phyloP scores from a whole-genome alignment of 2,797 vertebrate species.

The Ara ararauna region DNA sequence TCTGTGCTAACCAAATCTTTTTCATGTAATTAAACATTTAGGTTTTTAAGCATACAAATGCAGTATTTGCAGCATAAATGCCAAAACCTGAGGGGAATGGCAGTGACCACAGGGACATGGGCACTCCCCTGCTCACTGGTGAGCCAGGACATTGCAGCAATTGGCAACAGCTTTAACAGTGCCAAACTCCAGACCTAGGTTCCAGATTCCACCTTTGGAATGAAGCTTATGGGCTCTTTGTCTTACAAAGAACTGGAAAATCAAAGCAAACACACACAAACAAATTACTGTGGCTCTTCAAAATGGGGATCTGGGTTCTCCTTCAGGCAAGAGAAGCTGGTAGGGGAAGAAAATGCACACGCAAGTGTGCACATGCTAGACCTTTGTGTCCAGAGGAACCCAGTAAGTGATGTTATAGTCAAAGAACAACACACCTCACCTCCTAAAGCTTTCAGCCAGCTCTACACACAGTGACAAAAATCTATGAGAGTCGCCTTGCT shows the following conservation, averaged over 20 bases:
- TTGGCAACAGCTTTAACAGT: not conserved
- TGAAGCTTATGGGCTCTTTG: not conserved
- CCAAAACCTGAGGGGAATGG: not conserved
- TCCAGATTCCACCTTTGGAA: not conserved
- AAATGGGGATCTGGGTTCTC: not conserved
- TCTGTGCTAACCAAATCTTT: not conserved
- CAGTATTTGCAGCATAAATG: not conserved
- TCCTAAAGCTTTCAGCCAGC: not conserved
- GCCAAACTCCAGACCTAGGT: not conserved
- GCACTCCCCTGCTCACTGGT: not conserved
- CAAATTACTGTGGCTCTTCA: not conserved
- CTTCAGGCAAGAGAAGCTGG: not conserved
- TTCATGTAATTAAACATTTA: not conserved
- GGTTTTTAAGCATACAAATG: not conserved
- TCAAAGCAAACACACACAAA: not conserved
- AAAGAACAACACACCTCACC: not conserved
- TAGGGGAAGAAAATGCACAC: not conserved
- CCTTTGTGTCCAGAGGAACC: not conserved
- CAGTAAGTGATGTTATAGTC: not conserved
- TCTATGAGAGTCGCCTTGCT: not conserved
- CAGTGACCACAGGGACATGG: not conserved
- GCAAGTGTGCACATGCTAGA: fast-evolving
- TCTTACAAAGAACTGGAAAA: not conserved
- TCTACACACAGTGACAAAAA: not conserved
- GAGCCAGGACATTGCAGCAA: not conserved